Conservation (phyloP, 2,113 vertebrate genomes). For the Amia ocellicauda region DNA sequence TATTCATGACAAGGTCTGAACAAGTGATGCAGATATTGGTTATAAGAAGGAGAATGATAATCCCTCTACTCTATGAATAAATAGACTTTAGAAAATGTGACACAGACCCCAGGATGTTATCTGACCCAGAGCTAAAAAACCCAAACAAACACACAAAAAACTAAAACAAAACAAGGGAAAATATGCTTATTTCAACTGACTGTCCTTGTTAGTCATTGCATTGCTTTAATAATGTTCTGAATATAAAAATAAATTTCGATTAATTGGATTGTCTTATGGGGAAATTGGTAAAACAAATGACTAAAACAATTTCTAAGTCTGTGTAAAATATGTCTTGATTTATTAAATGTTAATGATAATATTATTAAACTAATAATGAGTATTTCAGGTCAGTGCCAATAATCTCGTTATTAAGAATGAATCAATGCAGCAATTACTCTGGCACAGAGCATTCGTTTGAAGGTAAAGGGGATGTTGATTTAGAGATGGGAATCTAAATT, state of each 20-base stretch:
- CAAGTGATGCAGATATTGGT: too few species aligned
- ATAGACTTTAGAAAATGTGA: too few species aligned
- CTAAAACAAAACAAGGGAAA: too few species aligned
- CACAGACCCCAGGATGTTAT: too few species aligned
- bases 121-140: too few species aligned
- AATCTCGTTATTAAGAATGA: slow-evolving; percentile 26
- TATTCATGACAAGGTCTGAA: too few species aligned
- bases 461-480: slow-evolving; percentile 46
- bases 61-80: too few species aligned
- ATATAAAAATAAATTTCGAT: slow-evolving; percentile 8
- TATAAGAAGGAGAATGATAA: too few species aligned
- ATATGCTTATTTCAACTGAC: too few species aligned
- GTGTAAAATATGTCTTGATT: slow-evolving; percentile 30
- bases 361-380: not conserved
- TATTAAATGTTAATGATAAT: slow-evolving; percentile 30
- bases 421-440: slow-evolving; percentile 29
- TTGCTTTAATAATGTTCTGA: not conserved
- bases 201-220: too few species aligned
- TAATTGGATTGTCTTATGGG: not conserved
- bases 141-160: too few species aligned
- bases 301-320: slow-evolving; percentile 6
- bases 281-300: not conserved
- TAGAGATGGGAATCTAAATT: slow-evolving; percentile 42
- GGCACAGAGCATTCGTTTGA: slow-evolving; percentile 7
- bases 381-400: slow-evolving; percentile 20